Evolutionary conservation across 2,797 vertebrate genomes (phyloP).

Genomic region (Sebastes flavidus): DNA sequence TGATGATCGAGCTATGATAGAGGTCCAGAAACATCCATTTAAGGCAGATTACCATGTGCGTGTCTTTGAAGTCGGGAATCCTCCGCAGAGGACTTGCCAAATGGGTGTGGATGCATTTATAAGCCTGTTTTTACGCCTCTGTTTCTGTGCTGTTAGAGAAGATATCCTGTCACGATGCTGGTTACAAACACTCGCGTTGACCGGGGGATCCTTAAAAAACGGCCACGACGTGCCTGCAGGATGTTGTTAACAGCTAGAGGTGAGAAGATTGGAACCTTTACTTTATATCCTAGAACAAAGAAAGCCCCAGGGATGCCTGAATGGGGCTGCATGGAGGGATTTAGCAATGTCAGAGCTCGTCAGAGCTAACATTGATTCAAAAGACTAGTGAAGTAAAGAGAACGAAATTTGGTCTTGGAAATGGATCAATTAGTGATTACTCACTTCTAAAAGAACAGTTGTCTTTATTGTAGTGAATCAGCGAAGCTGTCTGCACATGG

Average conservation of each 20-base stretch:
- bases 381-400: constrained; percentile 43
- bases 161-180: constrained; percentile 35
- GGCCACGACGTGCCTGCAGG: constrained; percentile 53
- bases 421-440: constrained; percentile 37
- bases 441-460: neutral
- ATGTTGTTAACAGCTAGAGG: constrained; percentile 68
- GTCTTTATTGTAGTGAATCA: neutral
- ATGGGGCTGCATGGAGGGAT: constrained; percentile 61
- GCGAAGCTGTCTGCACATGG: neutral
- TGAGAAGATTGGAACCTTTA: constrained; percentile 68
- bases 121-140: constrained; percentile 47
- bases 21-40: constrained; percentile 65
- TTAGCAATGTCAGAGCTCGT: constrained; percentile 66
- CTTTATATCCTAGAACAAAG: constrained; percentile 78
- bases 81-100: constrained; percentile 44
- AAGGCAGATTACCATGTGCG: constrained; percentile 72
- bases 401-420: constrained; percentile 13
- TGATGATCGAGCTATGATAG: constrained; percentile 65
- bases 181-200: constrained; percentile 32
- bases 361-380: constrained; percentile 67
- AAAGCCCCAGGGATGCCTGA: constrained; percentile 69
- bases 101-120: constrained; percentile 60
- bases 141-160: constrained; percentile 37
- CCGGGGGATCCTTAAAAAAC: constrained; percentile 45
- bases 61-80: constrained; percentile 69